A percentile compares a stretch with the other conserved stretches of the same genome.
Evolutionary conservation across 2,888 invertebrate species (phyloP).

Genomic region (Rotaria macrura): DNA sequence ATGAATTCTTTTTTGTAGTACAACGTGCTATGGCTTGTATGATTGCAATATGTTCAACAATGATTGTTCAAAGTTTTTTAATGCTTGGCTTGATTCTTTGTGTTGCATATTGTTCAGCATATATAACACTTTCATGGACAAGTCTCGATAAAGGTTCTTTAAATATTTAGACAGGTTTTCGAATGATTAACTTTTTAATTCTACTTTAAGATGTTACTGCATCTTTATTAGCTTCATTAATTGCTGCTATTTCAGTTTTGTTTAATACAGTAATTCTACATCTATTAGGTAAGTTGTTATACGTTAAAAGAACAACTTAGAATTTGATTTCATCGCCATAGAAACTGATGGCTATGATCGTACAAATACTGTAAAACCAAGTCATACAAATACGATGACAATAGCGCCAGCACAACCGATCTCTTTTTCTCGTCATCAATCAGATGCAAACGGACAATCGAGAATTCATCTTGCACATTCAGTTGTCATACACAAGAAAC

Average conservation of each 20-base stretch:
- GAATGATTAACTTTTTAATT: neutral
- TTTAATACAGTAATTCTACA: neutral
- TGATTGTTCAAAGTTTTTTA: neutral
- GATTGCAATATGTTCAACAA: no score
- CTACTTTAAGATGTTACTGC: neutral
- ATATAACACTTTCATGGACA: neutral
- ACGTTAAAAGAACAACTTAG: neutral
- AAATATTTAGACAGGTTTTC: neutral
- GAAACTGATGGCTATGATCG: neutral
- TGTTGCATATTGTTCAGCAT: slow-evolving; percentile 4
- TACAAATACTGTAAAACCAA: neutral
- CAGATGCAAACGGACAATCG: neutral
- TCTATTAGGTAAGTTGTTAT: neutral
- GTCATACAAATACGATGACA: neutral
- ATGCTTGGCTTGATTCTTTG: slow-evolving; percentile 16
- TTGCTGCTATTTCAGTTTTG: neutral
- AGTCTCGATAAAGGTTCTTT: neutral
- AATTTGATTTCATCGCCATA: neutral
- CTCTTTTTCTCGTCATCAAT: neutral
- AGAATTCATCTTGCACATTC: neutral
- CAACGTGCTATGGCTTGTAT: neutral
- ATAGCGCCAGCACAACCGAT: no score
- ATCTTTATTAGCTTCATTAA: neutral
- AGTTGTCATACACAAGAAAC: neutral
- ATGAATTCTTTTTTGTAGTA: neutral